phyloP scores from a whole-genome alignment of 2,888 invertebrate genomes.

The Limnephilus rhombicus region DNA sequence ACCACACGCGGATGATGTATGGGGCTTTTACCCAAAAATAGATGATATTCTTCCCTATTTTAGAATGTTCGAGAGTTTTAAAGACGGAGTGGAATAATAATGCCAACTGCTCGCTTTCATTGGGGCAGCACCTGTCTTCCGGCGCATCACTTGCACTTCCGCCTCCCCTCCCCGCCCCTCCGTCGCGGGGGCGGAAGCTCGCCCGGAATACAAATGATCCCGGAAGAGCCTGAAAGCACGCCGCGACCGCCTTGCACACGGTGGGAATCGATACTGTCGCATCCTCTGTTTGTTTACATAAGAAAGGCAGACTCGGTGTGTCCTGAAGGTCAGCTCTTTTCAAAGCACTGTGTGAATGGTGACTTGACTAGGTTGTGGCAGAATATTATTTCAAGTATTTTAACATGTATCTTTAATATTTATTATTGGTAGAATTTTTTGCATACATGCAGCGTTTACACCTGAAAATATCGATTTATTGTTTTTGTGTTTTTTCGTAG shows the following conservation, averaged over 20 bases:
- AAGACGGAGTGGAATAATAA: not conserved
- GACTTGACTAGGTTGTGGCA: not conserved
- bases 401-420: not conserved
- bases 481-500: no score
- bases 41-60: slow-evolving; percentile 25
- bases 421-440: no score
- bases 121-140: slow-evolving; percentile 58
- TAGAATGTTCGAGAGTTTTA: not conserved
- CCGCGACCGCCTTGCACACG: slow-evolving; percentile 25
- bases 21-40: slow-evolving; percentile 30
- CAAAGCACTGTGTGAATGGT: not conserved
- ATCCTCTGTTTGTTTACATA: slow-evolving; percentile 51
- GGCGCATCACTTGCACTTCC: slow-evolving; percentile 63
- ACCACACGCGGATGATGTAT: slow-evolving; percentile 45
- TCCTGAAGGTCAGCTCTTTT: slow-evolving; percentile 25
- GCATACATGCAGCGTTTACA: no score
- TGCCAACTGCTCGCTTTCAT: slow-evolving; percentile 11
- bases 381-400: not conserved
- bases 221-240: slow-evolving; percentile 38
- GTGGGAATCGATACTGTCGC: slow-evolving; percentile 52
- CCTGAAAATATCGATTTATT: not conserved
- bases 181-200: slow-evolving; percentile 22
- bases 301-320: not conserved
- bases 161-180: slow-evolving; percentile 36
- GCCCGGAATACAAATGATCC: slow-evolving; percentile 58